Evolutionary conservation across 2,113 vertebrate species (phyloP), one percentile per base, ranked within the genome.

Genomic region (Naja naja): DNA sequence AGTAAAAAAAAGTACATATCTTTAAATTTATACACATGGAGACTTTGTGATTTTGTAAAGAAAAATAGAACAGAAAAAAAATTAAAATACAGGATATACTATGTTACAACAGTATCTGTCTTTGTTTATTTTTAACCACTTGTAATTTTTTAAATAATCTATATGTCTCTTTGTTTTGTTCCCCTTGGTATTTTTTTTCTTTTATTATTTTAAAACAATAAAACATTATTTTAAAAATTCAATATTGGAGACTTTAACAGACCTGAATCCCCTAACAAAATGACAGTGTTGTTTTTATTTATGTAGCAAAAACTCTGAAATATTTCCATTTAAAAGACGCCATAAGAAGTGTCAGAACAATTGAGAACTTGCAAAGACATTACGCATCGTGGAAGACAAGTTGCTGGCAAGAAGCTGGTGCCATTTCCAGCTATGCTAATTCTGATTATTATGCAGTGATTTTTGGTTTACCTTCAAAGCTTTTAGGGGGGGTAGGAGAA

Each of bases 351-450:
- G 52, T 89, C 60, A 74, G 87, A 95, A 96, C 95, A 95, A 94
- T 95, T 90, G 87, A 55, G 58, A 94, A 54, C 92, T 47, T 30
- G 89, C 87, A 94, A 93, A 95, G 90, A 93, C 20, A 25, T 94
- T 96, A 91, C 47, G 52, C 95, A 92, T 93, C 95, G 20, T 86
- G 55, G 94, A 93, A 89, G 56, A 96, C 94, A 94, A n/a, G 95
- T 91, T 95, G 93, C 94, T 94, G 93, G 94, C 93, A 54, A 96
- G 95, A 96, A 94, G 93, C 95, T 93, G 95, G 94, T 94, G 94
- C 96, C 94, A 95, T 94, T 95, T 95, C 97, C 96, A 89, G 93
- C 94, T 96, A 95, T 96, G 96, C 94, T 97, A 96, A 97, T 97
- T 96, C 94, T 86, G 74, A 94, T 97, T 96, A 94, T 97, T 95